Evolutionary conservation across 1,140 invertebrate genomes (phyloP), one percentile per base, ranked within the genome.

Genomic region (Lucilia cuprina): DNA sequence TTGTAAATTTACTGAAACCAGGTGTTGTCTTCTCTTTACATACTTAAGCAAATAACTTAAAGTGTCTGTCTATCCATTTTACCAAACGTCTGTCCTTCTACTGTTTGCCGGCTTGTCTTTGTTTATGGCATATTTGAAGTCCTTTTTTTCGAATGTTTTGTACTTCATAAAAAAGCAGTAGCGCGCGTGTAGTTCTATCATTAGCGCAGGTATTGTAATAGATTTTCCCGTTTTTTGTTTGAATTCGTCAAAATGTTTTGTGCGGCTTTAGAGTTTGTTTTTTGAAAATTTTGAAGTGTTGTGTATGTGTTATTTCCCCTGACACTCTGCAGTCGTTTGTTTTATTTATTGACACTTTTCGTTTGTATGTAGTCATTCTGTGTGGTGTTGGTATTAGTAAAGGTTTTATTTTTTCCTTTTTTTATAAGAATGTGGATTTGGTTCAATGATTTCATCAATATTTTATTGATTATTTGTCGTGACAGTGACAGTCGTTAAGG

Each of bases 391-490:
- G 5, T 41, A 7, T 8, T 41, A 41, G 41, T 41, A 41, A 41
- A 41, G 41, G 41, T 41, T 41, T 41, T 41, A 41, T 41, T 41
- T 41, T 41, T 30, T 30, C 25, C 25, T 30, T 41, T 41, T 41
- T 41, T 41, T 41, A 41, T 41, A 10, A 41, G 41, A 41, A 34
- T 34, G 30, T 75, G 30, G 21, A 5, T 75, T 17, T 34, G 74
- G 25, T 75, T 75, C 13, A 75, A 75, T 75, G 74, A 75, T 30
- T 75, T 35, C 74, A 75, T 75, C 74, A 35, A 75, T 75, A 75
- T 34, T 75, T 75, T 75, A 75, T 75, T 75, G 74, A 75, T 75
- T 75, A 30, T 60, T 8, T 41, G 41, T 7, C 41, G 25, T 30
- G 3, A 30, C 25, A 30, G 25, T 30, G 25, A 30, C 25, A 30